Evolutionary conservation across 2,888 invertebrate genomes (phyloP).

Genomic region (Helicoverpa assulta): DNA sequence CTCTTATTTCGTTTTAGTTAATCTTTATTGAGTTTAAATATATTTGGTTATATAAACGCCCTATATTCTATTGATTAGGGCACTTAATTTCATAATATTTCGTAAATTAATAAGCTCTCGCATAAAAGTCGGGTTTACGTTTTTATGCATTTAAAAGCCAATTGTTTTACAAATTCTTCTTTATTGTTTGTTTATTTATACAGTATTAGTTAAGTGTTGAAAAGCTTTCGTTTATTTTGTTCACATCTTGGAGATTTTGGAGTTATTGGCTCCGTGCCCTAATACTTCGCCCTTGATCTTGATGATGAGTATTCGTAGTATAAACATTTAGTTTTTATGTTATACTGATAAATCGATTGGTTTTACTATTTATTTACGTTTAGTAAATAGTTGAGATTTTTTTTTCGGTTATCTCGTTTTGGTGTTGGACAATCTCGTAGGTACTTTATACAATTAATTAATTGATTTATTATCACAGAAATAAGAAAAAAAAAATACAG

Average conservation of each 20-base stretch:
- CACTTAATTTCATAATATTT: neutral
- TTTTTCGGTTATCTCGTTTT: neutral
- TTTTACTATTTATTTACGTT: slow-evolving; percentile 8
- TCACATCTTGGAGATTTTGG: slow-evolving; percentile 60
- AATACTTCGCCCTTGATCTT: slow-evolving; percentile 64
- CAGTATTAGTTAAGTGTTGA: slow-evolving; percentile 18
- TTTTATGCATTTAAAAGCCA: neutral
- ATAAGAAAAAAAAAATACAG: no score
- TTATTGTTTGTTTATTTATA: slow-evolving; percentile 40
- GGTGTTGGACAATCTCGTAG: neutral
- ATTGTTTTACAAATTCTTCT: slow-evolving; percentile 9
- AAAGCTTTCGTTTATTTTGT: slow-evolving; percentile 56
- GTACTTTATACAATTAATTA: neutral
- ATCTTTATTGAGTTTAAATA: slow-evolving; percentile 3
- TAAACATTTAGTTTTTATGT: slow-evolving; percentile 57
- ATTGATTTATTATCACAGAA: neutral
- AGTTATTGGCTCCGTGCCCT: slow-evolving; percentile 66
- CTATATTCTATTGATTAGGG: slow-evolving; percentile 27
- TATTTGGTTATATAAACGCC: slow-evolving; percentile 4
- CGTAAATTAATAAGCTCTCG: slow-evolving; percentile 2
- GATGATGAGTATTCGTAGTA: slow-evolving; percentile 62
- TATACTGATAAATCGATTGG: slow-evolving; percentile 36
- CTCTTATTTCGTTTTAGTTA: slow-evolving; percentile 29
- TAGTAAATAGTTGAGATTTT: neutral
- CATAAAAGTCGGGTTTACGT: neutral